A percentile compares a stretch with the other conserved stretches of the same genome.
These are phyloP conservation scores for Microcebus murinus DNA, from an alignment of 2,113 vertebrate genomes.

Conservation along the genomic window DNA sequence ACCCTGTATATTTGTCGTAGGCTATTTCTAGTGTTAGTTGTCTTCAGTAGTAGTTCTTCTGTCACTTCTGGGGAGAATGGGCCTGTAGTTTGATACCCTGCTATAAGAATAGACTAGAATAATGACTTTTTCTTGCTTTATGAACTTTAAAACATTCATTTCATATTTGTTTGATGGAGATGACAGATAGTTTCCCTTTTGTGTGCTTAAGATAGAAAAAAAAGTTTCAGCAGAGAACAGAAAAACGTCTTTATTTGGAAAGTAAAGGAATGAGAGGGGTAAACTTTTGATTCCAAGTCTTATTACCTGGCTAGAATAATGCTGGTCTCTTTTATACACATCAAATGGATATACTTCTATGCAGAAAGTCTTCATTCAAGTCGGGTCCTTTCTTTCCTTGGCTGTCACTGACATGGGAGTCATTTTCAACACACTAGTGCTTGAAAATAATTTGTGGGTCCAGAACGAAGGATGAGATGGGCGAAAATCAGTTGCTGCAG, in stretches of 20 bases:
- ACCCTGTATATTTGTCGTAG: not conserved
- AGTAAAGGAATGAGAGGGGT: not conserved
- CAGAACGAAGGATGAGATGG: not conserved
- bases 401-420: not conserved
- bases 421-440: not conserved
- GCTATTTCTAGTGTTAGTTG: conserved; percentile 52
- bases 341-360: not conserved
- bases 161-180: conserved; percentile 62
- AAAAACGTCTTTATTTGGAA: conserved; percentile 39
- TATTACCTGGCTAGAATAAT: not conserved
- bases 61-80: conserved; percentile 44
- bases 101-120: conserved; percentile 50
- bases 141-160: conserved; percentile 65
- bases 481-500: not conserved
- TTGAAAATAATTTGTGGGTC: conserved; percentile 7
- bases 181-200: conserved; percentile 25
- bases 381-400: not conserved
- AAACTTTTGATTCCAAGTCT: not conserved
- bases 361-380: not conserved
- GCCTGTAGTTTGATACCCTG: conserved; percentile 48
- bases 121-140: conserved; percentile 50
- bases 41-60: conserved; percentile 4
- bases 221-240: conserved; percentile 50
- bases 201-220: conserved; percentile 51
- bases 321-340: not conserved